Evolutionary conservation across 2,797 vertebrate genomes (phyloP).

Genomic region (Centroberyx gerrardi): DNA sequence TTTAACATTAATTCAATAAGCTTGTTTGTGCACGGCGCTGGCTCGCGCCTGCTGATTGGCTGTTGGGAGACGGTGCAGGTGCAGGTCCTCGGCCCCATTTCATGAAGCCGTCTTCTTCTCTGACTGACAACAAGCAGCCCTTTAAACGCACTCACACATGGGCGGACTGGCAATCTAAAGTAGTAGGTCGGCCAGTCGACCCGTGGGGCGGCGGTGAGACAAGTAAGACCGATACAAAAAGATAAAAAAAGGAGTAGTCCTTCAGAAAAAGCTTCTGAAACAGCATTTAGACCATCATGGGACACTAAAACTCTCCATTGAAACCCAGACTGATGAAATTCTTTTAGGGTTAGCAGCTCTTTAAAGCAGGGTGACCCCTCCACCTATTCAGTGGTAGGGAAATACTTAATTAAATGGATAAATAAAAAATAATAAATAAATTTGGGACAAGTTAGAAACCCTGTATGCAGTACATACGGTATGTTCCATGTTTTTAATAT

Average conservation of each 20-base stretch:
- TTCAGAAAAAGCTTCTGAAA: neutral
- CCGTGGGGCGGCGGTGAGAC: too few species aligned
- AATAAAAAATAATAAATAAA: too few species aligned
- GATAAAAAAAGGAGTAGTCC: neutral
- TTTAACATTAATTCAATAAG: conserved; percentile 80
- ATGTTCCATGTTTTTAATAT: too few species aligned
- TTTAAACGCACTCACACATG: conserved; percentile 28
- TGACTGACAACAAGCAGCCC: conserved; percentile 28
- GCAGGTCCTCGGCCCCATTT: conserved; percentile 28
- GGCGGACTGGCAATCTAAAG: neutral
- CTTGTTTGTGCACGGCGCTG: conserved; percentile 66
- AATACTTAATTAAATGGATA: too few species aligned
- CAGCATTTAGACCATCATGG: too few species aligned
- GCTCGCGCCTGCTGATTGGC: conserved; percentile 60
- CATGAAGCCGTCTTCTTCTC: conserved; percentile 4
- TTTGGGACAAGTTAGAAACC: too few species aligned
- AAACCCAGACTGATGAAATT: too few species aligned
- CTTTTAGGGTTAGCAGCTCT: too few species aligned
- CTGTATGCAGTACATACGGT: too few species aligned
- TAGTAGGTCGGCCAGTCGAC: neutral
- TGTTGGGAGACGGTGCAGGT: conserved; percentile 59
- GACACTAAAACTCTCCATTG: too few species aligned
- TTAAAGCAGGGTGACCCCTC: neutral
- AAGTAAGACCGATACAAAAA: too few species aligned
- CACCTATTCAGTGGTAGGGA: too few species aligned